These are phyloP conservation scores for Chloebia gouldiae DNA, from an alignment of 2,113 vertebrate species.

Conservation along the genomic window DNA sequence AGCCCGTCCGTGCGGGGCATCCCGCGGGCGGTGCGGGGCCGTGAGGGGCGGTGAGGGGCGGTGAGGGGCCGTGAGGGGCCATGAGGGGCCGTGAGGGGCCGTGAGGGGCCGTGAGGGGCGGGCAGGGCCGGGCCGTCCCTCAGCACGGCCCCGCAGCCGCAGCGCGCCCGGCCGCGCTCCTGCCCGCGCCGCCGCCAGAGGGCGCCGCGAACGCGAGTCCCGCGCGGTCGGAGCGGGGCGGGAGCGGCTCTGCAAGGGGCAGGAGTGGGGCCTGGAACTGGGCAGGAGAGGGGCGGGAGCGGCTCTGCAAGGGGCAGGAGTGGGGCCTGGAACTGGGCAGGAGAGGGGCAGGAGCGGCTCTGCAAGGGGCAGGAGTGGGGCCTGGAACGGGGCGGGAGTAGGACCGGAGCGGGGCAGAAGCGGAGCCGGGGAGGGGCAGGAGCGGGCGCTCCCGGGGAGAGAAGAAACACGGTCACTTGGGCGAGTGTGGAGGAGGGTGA, in stretches of 20 bases:
- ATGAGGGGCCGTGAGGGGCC: no score
- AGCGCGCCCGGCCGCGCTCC: background rate
- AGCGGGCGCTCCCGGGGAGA: background rate
- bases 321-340: rapidly evolving
- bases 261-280: no score
- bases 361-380: rapidly evolving
- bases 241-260: no score
- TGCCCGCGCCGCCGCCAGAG: background rate
- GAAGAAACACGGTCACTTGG: background rate
- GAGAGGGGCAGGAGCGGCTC: rapidly evolving
- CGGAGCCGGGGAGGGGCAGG: background rate
- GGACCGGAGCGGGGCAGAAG: no score
- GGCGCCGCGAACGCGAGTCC: background rate
- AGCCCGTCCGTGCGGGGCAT: no score
- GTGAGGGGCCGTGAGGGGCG: no score
- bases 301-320: no score
- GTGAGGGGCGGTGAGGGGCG: rapidly evolving
- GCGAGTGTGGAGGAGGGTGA: background rate
- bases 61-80: rapidly evolving
- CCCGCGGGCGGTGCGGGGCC: rapidly evolving
- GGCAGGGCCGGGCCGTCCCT: no score
- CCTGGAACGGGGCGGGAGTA: background rate
- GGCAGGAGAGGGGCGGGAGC: rapidly evolving
- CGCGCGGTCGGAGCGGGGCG: background rate
- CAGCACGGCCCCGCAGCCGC: background rate